Evolutionary conservation across 2,797 vertebrate species (phyloP), one percentile per base, ranked within the genome.

Genomic region (Amblyopsis hoosieri): DNA sequence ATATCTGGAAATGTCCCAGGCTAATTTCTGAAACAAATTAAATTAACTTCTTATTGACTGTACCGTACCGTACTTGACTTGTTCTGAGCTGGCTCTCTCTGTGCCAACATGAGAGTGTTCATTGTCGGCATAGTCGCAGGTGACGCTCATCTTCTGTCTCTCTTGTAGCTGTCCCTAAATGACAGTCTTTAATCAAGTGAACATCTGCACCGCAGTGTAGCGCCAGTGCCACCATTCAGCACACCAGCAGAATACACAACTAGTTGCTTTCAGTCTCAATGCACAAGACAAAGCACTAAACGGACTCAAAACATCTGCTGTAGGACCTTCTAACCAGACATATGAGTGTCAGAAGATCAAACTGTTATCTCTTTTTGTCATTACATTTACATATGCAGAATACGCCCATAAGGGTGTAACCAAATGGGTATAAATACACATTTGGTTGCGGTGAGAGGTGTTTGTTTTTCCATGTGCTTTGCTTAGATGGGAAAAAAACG

Each of bases 41-140:
- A 47, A 68, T 57, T 29, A 29, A 45, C 33, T 15, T 7, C 45
- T 60, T 50, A 19, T 31, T 62, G 23, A 9, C 1, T 42, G 45
- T 97, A 94, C 77, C 94, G 96, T 52, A 92, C 66, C n/a, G n/a
- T n/a, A 17, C 57, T 96, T 54, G 96, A 94, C 1, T 91, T 98
- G 23, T 95, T 95, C 82, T 99, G 97, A 97, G 88, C 95, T 33
- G 97, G 97, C 31, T 97, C 96, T 4, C 64, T 96, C 46, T 56
- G 86, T 23, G 94, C 95, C 90, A 97, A 95, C 85, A 89, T 96
- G 82, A 54, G 93, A 0, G 94, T 98, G 57, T 97, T 97, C 80
- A 90, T 97, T 47, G 80, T 85, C 0, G 96, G 96, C 9, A 97
- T 95, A 60, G 82, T 95, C 61, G 86, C 95, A 74, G 96, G 97